Base-by-base conservation (phyloP, 2,888 invertebrate genomes). In the Lycia hirtaria region DNA sequence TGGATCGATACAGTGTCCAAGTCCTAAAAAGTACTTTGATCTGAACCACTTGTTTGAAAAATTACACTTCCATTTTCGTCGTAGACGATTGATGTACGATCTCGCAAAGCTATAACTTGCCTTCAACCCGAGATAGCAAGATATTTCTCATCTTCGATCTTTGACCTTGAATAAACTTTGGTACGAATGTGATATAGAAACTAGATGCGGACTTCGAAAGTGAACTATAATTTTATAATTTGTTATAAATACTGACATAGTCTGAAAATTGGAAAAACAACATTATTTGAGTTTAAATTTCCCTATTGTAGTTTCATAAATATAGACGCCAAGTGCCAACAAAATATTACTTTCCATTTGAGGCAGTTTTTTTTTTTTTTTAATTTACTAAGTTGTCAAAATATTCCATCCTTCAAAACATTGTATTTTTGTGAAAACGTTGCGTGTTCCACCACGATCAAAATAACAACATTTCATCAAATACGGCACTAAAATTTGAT, bases 401-500 rank as follows among this genome's bases (percentile, higher is more conserved):
- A 22, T 2, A 35, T 14, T 20, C 15, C 4, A 24, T 35, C 9
- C 24, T n/a, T 9, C 5, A 24, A 2, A 12, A 44, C 37, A 17
- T 15, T 33, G 12, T 32, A 32, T 32, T 45, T 45, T 53, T 10
- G 22, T 12, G 30, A 26, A 20, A 56, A 35, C 26, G 9, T 57
- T 20, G 41, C 30, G 40, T 51, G 24, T 40, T 12, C 20, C 28
- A 35, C 49, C 10, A 7, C 43, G 35, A 26, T 40, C 40, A 52
- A 55, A 52, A 52, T 38, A 28, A 53, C 40, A 61, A 60, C 60
- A 65, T 67, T 67, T 65, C 64, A 71, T 67, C 62, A 70, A 65
- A 66, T 52, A 63, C 57, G 60, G 64, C 70, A 74, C 65, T 67
- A 62, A 73, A 73, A 75, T 78, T 57, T 75, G 75, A 79, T 78